These are phyloP conservation scores for Megaceryle maxima DNA, from an alignment of 2,113 vertebrate genomes.

Conservation along the genomic window DNA sequence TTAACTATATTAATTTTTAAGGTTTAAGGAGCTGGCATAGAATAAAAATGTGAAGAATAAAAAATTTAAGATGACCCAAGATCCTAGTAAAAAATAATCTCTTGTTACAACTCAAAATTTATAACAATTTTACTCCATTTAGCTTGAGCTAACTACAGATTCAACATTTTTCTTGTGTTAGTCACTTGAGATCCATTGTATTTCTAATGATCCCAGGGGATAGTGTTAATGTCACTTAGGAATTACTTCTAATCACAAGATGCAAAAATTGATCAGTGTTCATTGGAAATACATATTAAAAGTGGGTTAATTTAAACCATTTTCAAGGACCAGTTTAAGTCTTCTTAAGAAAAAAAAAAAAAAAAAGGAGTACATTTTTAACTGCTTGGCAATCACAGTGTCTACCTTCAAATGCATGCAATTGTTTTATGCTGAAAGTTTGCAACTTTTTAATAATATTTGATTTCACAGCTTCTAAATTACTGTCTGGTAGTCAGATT, in stretches of 20 bases:
- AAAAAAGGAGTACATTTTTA: too few species aligned
- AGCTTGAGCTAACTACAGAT: neutral
- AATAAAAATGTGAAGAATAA: neutral
- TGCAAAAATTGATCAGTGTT: neutral
- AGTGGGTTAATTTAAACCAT: neutral
- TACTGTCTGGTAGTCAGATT: neutral
- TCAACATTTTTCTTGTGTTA: neutral
- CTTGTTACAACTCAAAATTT: neutral
- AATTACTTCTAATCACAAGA: neutral
- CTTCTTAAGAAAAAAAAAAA: neutral
- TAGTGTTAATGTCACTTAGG: neutral
- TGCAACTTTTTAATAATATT: neutral
- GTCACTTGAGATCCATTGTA: neutral
- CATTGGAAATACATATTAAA: neutral
- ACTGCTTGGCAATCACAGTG: neutral
- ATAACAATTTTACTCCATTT: neutral
- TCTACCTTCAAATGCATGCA: neutral
- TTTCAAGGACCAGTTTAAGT: neutral
- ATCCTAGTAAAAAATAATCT: neutral
- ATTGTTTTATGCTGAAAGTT: neutral
- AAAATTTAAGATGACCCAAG: neutral
- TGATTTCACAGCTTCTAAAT: neutral
- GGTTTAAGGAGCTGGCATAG: fast-evolving
- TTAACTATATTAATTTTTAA: neutral
- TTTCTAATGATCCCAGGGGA: neutral